Conservation (phyloP, 2,113 vertebrate genomes). For the Ctenomys sociabilis region DNA sequence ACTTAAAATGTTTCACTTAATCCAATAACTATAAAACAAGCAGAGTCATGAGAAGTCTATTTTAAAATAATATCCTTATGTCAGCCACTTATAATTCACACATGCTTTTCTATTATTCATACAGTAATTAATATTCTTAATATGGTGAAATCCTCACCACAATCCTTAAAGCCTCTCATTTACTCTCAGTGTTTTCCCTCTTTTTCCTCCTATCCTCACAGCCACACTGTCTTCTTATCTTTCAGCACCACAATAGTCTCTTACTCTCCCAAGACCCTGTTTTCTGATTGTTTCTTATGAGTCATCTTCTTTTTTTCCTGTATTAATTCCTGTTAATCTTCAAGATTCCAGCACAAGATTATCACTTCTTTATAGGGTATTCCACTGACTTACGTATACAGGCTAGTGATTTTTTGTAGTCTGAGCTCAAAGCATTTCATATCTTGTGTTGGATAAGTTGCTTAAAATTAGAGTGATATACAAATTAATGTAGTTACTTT, state of each 20-base stretch:
- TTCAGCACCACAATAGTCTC: neutral
- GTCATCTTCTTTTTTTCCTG: neutral
- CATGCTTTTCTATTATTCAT: neutral
- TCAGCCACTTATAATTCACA: neutral
- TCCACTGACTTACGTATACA: neutral
- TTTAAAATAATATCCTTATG: neutral
- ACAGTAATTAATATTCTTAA: neutral
- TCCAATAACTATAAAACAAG: neutral
- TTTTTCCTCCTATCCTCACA: neutral
- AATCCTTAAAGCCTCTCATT: neutral
- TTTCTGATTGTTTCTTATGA: neutral
- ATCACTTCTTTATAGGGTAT: neutral
- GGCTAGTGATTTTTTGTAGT: neutral
- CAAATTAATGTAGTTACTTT: neutral
- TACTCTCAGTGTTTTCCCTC: neutral
- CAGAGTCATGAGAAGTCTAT: neutral
- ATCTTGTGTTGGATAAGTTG: conserved; percentile 19
- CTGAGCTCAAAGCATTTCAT: neutral
- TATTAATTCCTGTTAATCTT: neutral
- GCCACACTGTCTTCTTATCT: neutral
- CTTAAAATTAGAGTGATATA: neutral
- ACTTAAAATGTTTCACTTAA: conserved; percentile 14
- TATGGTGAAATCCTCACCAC: neutral
- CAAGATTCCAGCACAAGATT: neutral
- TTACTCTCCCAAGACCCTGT: neutral